Evolutionary conservation across 2,888 invertebrate genomes (phyloP), one percentile per base, ranked within the genome.

Genomic region (Seira ritae): DNA sequence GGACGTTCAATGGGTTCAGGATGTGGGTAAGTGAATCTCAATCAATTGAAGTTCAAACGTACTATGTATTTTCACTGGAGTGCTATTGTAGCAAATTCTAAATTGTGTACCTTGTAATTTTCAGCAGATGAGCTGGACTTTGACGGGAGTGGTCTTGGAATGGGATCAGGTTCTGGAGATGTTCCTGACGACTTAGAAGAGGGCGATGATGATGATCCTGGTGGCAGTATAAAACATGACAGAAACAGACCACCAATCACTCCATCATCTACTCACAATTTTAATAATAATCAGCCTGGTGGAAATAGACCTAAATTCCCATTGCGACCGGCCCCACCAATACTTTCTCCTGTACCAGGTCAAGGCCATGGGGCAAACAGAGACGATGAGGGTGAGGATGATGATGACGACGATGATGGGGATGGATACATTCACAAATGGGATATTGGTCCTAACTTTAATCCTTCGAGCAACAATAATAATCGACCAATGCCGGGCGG

Each of bases 1-100:
- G 88, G 97, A 98, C 90, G 97, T 98, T 42, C 96, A 96, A 89
- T 97, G 96, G 96, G 92, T 93, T 67, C 95, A 95, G 89, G 92
- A 92, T 79, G 65, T 80, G 89, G 93, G 93, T 93, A 90, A 89
- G 86, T 84, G 20, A 72, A 46, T 10, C 8, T 31, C 12, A 8
- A 12, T 66, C 24, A 24, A 67, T 67, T 55, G n/a, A 46, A 10
- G 24, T 67, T 46, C 23, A 2, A 67, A 66, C 66, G 66, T 66
- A 66, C 6, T 55, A n/a, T 55, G 3, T 55, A 20, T 66, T 66
- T 66, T 19, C 19, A 12, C 8, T 12, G 50, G 50, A 46, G 12
- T 12, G 8, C 12, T 62, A 62, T 62, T 62, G 10, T 62, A 19
- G 19, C 65, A 6, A 19, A 8, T n/a, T n/a, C n/a, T n/a, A n/a